Conservation (phyloP, 2,888 invertebrate genomes). For the Automeris io region DNA sequence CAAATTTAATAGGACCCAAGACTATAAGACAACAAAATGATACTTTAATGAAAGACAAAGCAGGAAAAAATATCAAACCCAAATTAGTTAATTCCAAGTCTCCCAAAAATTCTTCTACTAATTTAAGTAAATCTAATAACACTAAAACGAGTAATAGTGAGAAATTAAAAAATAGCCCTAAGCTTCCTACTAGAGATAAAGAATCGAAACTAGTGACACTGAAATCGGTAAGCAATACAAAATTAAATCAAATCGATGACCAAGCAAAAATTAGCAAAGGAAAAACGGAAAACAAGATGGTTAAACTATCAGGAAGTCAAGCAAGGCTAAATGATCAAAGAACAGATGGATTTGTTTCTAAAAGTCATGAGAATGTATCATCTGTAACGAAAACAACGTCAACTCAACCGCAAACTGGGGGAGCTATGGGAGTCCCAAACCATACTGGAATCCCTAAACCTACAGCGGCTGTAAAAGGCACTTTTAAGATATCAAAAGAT, state of each 20-base stretch:
- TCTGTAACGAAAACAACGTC: conserved; percentile 30
- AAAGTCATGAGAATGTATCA: conserved; percentile 34
- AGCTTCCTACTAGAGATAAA: conserved; percentile 60
- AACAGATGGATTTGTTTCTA: conserved; percentile 38
- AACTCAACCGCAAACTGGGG: conserved; percentile 51
- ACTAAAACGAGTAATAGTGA: conserved; percentile 54
- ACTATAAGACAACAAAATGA: conserved; percentile 60
- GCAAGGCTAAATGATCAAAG: conserved; percentile 57
- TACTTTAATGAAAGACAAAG: conserved; percentile 67
- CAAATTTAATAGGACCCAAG: conserved; percentile 65
- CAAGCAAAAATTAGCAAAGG: conserved; percentile 49
- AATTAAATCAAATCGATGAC: conserved; percentile 67
- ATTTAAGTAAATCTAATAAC: conserved; percentile 49
- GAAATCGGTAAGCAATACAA: conserved; percentile 66
- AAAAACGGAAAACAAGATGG: conserved; percentile 60
- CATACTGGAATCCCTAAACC: conserved; percentile 89
- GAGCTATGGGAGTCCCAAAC: conserved; percentile 45
- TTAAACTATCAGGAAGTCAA: conserved; percentile 67
- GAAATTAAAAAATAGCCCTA: conserved; percentile 65
- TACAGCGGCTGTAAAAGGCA: conserved; percentile 94
- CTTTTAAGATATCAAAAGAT: conserved; percentile 83
- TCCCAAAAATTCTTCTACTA: conserved; percentile 61
- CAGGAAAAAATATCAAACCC: conserved; percentile 66
- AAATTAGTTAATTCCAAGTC: conserved; percentile 66
- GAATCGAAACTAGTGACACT: conserved; percentile 74